phyloP scores from a whole-genome alignment of 2,113 vertebrate species.

The Hemiscyllium ocellatum region DNA sequence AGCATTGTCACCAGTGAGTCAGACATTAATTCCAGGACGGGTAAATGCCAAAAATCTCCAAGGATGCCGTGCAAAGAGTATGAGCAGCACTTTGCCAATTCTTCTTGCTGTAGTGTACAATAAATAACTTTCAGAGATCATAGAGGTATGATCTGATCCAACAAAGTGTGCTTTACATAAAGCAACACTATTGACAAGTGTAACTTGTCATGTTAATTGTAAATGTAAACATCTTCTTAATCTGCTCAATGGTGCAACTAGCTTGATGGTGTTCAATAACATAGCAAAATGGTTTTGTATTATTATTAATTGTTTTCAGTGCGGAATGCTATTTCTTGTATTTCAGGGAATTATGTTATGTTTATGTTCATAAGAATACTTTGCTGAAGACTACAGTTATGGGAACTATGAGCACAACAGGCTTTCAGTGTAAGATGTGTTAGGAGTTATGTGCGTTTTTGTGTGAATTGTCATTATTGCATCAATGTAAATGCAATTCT shows the following conservation, averaged over 20 bases:
- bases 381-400: too few relatives aligned
- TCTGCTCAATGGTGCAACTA: background rate
- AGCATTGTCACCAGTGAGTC: background rate
- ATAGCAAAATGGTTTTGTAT: background rate
- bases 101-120: background rate
- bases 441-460: too few relatives aligned
- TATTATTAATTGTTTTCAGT: background rate
- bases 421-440: too few relatives aligned
- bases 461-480: background rate
- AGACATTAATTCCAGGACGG: background rate
- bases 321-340: too few relatives aligned
- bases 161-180: too few relatives aligned
- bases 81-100: background rate
- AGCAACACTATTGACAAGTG: background rate
- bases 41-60: background rate
- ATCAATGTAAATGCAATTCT: background rate
- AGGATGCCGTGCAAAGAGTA: background rate
- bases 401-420: too few relatives aligned
- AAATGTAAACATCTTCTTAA: background rate
- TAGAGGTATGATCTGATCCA: background rate
- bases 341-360: too few relatives aligned
- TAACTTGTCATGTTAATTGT: background rate
- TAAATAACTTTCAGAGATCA: background rate
- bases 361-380: too few relatives aligned
- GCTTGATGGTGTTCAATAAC: background rate